Evolutionary conservation across 2,888 invertebrate species (phyloP).

Genomic region (Lasioglossum lativentre): DNA sequence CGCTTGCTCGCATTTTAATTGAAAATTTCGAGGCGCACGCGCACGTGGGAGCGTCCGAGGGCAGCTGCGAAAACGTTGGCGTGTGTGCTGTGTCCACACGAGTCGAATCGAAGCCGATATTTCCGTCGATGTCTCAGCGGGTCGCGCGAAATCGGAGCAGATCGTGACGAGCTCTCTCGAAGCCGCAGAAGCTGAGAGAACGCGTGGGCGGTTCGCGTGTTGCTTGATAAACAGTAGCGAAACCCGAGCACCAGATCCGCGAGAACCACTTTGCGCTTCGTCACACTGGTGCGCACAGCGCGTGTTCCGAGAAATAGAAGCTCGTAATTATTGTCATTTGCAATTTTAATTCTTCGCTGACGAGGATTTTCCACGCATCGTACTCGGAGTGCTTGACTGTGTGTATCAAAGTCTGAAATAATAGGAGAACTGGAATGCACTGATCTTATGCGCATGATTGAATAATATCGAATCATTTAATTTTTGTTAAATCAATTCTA

Average conservation of each 20-base stretch:
- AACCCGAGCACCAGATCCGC: slow-evolving; percentile 26
- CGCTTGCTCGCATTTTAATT: slow-evolving; percentile 53
- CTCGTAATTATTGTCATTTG: not conserved
- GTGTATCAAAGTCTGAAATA: not conserved
- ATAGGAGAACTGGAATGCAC: too few species aligned
- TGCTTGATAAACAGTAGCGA: slow-evolving; percentile 20
- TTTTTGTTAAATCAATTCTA: too few species aligned
- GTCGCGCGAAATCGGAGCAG: slow-evolving; percentile 12
- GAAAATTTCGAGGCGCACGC: slow-evolving; percentile 33
- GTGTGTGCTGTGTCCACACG: not conserved
- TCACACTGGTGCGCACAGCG: not conserved
- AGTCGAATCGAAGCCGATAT: slow-evolving; percentile 21
- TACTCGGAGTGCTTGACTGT: not conserved
- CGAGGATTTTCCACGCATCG: not conserved
- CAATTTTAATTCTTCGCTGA: not conserved
- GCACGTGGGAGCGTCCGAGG: slow-evolving; percentile 23
- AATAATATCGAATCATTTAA: too few species aligned
- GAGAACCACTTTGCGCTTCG: slow-evolving; percentile 12
- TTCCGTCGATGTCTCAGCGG: slow-evolving; percentile 39
- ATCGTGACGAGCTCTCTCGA: slow-evolving; percentile 10
- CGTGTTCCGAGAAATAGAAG: not conserved
- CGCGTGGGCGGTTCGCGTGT: not conserved
- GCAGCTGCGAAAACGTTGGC: slow-evolving; percentile 8
- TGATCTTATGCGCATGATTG: too few species aligned
- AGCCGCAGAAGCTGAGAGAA: not conserved